Base-by-base conservation (phyloP, 2,888 invertebrate genomes). In the Eupithecia dodoneata region DNA sequence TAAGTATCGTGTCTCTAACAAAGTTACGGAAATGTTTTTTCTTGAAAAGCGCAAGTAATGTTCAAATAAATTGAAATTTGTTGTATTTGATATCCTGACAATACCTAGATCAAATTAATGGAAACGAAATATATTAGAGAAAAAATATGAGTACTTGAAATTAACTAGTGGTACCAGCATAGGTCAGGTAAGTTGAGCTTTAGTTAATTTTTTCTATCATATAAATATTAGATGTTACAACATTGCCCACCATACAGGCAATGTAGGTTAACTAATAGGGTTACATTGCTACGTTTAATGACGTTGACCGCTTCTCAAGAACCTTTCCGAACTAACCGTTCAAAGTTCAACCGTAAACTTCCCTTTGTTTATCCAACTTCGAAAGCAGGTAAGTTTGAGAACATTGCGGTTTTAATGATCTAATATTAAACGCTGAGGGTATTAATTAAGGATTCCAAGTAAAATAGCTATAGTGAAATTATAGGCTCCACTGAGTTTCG, bases 401-500 rank as follows among this genome's bases (percentile, higher is more conserved):
- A 94, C 94, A 93, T 93, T 92, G 94, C 89, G 94, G 95, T 92
- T 94, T 94, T 94, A 94, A 94, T 94, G 94, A 94, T 95, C 93
- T 93, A 94, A 94, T 94, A 95, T 95, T 94, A 93, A 92, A 94
- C 92, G 91, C 88, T 88, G 89, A 85, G 89, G 93, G 93, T 93
- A 93, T 93, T 94, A 93, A 94, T 94, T 94, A 94, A 90, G 90
- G 92, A 93, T 93, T 92, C 91, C 85, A 87, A 89, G 91, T 89
- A 89, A 90, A 90, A 93, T 90, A 90, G 89, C 90, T 89, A 92
- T 91, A 89, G 89, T 84, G 83, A 89, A 90, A 90, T 90, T 90
- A 88, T 89, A 88, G 86, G 88, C 87, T 84, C 82, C 80, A 82
- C 71, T 80, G 82, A 80, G 78, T 80, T 81, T 81, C 73, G 81